Percentiles rank a stretch among this genome's conserved stretches.
These are phyloP conservation scores for Hyla sarda DNA, from an alignment of 2,113 vertebrate species.

Conservation along the genomic window DNA sequence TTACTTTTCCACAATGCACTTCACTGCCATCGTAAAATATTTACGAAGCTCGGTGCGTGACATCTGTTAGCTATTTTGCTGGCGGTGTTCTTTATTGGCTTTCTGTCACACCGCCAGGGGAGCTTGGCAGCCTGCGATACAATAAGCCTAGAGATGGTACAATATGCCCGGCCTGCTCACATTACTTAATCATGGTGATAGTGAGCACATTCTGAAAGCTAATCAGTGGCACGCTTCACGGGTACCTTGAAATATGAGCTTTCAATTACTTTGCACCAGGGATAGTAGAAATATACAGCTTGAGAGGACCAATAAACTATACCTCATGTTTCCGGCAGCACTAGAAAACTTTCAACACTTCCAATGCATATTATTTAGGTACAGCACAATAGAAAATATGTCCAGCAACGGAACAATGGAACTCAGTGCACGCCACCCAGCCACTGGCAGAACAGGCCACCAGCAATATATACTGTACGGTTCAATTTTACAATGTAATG, in stretches of 20 bases:
- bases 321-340: neutral
- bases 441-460: neutral
- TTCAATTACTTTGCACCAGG: conserved; percentile 27
- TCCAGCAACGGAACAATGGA: neutral
- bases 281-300: neutral
- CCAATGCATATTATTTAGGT: neutral
- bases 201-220: conserved; percentile 36
- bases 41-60: conserved; percentile 68
- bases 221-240: conserved; percentile 31
- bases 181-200: conserved; percentile 59
- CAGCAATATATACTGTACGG: neutral
- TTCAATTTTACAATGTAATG: neutral
- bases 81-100: conserved; percentile 47
- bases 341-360: neutral
- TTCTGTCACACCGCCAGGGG: conserved; percentile 25
- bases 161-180: conserved; percentile 35
- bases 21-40: conserved; percentile 68
- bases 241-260: conserved; percentile 41
- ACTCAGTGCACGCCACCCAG: too few relatives aligned
- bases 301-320: neutral
- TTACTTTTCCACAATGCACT: conserved; percentile 62
- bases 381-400: neutral
- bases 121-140: conserved; percentile 10
- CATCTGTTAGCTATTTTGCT: conserved; percentile 71
- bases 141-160: conserved; percentile 45